These are phyloP conservation scores for Papilio demoleus DNA, from an alignment of 2,888 invertebrate genomes.

Conservation along the genomic window DNA sequence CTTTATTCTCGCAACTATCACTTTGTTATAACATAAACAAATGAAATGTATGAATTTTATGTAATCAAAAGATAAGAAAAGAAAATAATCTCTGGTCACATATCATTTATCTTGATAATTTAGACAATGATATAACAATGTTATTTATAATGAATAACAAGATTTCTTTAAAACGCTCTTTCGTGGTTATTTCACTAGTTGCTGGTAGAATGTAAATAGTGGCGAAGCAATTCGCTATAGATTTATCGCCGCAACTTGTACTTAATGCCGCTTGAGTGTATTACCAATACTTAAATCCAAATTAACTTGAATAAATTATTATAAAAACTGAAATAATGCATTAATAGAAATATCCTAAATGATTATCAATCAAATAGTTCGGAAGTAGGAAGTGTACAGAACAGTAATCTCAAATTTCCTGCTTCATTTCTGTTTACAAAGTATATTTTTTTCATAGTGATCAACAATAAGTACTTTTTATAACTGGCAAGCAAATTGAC, in stretches of 20 bases:
- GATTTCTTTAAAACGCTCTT: too few species aligned
- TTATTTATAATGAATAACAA: too few species aligned
- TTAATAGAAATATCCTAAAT: not conserved
- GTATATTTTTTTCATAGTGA: not conserved
- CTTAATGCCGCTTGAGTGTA: too few species aligned
- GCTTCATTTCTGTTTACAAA: not conserved
- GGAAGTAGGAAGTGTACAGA: slow-evolving; percentile 3
- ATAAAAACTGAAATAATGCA: not conserved
- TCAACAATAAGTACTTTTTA: slow-evolving; percentile 5
- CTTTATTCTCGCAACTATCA: too few species aligned
- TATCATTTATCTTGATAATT: not conserved
- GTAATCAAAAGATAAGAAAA: slow-evolving; percentile 16
- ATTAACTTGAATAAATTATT: not conserved
- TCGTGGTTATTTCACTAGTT: too few species aligned
- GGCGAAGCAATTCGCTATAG: too few species aligned
- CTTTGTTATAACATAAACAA: too few species aligned
- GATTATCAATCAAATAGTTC: not conserved
- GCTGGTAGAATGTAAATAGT: too few species aligned
- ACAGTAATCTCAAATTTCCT: slow-evolving; percentile 5
- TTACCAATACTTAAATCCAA: too few species aligned
- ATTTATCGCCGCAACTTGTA: too few species aligned
- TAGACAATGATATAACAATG: not conserved
- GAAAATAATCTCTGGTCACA: not conserved
- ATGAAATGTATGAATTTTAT: slow-evolving; percentile 5
- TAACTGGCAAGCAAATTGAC: not conserved